A percentile compares a stretch with the other conserved stretches of the same genome.
Evolutionary conservation across 1,140 invertebrate species (phyloP).

Genomic region (Zaprionus davidi): DNA sequence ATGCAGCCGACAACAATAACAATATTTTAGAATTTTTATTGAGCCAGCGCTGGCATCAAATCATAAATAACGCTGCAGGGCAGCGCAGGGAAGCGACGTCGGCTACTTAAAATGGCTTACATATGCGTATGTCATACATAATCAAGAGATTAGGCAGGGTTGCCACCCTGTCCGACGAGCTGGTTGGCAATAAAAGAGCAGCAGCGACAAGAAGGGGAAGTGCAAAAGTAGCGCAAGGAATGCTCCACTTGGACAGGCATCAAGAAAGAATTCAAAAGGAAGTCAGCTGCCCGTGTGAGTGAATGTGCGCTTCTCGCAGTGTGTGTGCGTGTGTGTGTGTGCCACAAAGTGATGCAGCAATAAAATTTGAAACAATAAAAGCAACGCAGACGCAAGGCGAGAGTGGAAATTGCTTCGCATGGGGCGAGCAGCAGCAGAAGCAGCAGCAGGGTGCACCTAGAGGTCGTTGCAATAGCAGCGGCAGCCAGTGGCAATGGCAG

Average conservation of each 20-base stretch:
- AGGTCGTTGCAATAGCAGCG: constrained; percentile 26
- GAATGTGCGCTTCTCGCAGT: no score
- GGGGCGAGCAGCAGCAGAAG: constrained; percentile 40
- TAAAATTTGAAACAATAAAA: constrained; percentile 82
- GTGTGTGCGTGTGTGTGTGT: constrained; percentile 45
- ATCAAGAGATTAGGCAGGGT: constrained; percentile 77
- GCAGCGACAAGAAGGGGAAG: constrained; percentile 30
- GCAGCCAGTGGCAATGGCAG: constrained; percentile 22
- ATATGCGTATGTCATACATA: constrained; percentile 77
- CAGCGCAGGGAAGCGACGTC: constrained; percentile 4
- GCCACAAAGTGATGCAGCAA: constrained; percentile 80
- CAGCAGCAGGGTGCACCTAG: constrained; percentile 58
- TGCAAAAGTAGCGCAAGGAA: constrained; percentile 40
- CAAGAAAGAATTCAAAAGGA: constrained; percentile 71
- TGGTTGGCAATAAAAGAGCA: constrained; percentile 60
- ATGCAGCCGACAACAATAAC: constrained; percentile 60
- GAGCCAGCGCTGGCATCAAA: constrained; percentile 50
- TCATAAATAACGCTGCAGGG: constrained; percentile 67
- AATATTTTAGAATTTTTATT: constrained; percentile 81
- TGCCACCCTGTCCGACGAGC: constrained; percentile 20
- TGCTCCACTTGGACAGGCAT: constrained; percentile 75
- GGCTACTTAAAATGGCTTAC: constrained; percentile 64
- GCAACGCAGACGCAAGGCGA: constrained; percentile 4
- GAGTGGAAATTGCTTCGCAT: constrained; percentile 66
- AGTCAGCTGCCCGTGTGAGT: constrained; percentile 20